Percentiles rank a stretch among this genome's conserved stretches.
phyloP scores from a whole-genome alignment of 2,888 invertebrate species.

The Zeuzera pyrina region DNA sequence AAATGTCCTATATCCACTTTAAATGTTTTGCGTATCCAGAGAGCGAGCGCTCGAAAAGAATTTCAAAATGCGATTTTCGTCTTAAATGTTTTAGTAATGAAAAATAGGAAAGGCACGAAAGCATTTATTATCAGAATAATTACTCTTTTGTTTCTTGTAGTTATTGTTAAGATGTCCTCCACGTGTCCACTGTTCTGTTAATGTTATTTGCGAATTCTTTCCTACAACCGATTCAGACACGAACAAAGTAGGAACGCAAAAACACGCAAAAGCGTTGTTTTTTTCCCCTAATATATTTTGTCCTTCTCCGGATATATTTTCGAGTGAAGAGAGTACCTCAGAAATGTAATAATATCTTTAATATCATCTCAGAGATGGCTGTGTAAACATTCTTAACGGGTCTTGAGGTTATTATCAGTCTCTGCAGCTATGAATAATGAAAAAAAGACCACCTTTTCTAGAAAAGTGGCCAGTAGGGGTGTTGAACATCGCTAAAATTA shows the following conservation, averaged over 20 bases:
- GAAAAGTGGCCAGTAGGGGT: too few species aligned
- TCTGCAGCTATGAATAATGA: slow-evolving; percentile 32
- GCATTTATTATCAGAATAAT: too few species aligned
- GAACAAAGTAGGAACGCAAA: slow-evolving; percentile 17
- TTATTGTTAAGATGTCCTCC: too few species aligned
- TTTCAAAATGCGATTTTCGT: too few species aligned
- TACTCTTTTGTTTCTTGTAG: too few species aligned
- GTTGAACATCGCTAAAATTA: too few species aligned
- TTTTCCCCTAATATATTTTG: slow-evolving; percentile 27
- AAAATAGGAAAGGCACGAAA: too few species aligned
- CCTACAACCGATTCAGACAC: slow-evolving; percentile 1
- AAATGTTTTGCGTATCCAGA: slow-evolving; percentile 44
- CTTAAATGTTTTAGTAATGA: too few species aligned
- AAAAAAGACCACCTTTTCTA: too few species aligned
- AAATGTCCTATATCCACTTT: slow-evolving; percentile 47
- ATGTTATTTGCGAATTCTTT: slow-evolving; percentile 25
- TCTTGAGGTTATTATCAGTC: slow-evolving; percentile 33
- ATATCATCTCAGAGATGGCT: slow-evolving; percentile 37
- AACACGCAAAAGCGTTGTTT: slow-evolving; percentile 20
- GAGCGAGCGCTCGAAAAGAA: slow-evolving; percentile 24
- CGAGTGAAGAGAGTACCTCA: slow-evolving; percentile 22
- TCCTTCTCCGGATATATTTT: background rate
- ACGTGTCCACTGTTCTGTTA: too few species aligned
- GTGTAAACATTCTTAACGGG: slow-evolving; percentile 38
- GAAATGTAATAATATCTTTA: slow-evolving; percentile 53